A percentile compares a stretch with the other conserved stretches of the same genome.
Evolutionary conservation across 1,140 invertebrate species (phyloP).

Genomic region (Wasmannia auropunctata): DNA sequence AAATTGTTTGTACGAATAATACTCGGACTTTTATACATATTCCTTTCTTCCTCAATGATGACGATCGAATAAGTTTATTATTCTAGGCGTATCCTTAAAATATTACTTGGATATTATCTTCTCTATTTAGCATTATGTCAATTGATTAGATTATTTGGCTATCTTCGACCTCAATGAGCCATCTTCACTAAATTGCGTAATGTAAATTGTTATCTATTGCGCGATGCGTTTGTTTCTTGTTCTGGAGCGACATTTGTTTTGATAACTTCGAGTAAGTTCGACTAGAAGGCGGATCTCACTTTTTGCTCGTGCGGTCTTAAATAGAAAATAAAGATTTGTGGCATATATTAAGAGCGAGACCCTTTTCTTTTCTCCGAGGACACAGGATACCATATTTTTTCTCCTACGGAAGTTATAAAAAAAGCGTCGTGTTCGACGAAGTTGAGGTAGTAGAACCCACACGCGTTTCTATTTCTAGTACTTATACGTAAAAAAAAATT

Average conservation of each 20-base stretch:
- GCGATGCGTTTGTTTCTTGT: not conserved
- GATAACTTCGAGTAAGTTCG: not conserved
- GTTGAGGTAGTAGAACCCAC: constrained; percentile 18
- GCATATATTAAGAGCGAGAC: constrained; percentile 34
- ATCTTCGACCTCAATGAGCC: not conserved
- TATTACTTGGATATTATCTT: not conserved
- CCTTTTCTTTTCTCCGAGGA: constrained; percentile 26
- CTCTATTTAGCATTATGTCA: not conserved
- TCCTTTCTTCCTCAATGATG: not conserved
- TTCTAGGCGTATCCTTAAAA: not conserved
- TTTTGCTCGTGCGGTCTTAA: constrained; percentile 31
- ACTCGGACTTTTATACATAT: not conserved
- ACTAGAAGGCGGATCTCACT: not conserved
- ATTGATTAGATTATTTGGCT: not conserved
- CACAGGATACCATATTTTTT: constrained; percentile 79
- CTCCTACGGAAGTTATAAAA: constrained; percentile 69
- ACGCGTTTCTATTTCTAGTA: constrained; percentile 50
- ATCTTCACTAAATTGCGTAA: not conserved
- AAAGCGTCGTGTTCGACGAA: constrained; percentile 57
- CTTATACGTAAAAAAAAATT: constrained; percentile 36
- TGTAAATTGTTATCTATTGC: not conserved
- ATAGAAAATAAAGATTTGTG: constrained; percentile 51
- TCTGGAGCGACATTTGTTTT: constrained; percentile 1
- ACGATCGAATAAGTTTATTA: not conserved
- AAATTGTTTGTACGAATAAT: not conserved